Percentiles rank a stretch among this genome's conserved stretches.
These are phyloP conservation scores for Agrypnus murinus DNA, from an alignment of 2,888 invertebrate species.

Conservation along the genomic window DNA sequence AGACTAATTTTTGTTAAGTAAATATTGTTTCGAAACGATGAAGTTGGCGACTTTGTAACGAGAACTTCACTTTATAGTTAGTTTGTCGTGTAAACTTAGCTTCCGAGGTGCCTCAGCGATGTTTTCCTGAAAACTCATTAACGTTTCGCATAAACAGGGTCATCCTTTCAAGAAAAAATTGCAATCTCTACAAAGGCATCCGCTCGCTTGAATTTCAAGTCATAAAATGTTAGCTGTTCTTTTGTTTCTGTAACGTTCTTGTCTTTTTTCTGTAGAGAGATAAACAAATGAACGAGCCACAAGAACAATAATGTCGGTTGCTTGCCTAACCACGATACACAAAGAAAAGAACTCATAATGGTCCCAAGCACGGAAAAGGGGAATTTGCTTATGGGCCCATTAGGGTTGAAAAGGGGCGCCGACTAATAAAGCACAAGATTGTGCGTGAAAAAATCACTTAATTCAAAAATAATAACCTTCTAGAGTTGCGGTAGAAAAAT, in stretches of 20 bases:
- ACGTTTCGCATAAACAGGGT: conserved; percentile 17
- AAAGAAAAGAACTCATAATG: conserved; percentile 8
- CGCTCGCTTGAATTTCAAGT: neutral
- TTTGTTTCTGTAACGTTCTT: neutral
- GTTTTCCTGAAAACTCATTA: conserved; percentile 29
- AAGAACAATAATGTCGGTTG: neutral
- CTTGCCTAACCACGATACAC: neutral
- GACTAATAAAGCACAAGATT: conserved; percentile 14
- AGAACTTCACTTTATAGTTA: conserved; percentile 26
- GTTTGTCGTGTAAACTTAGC: conserved; percentile 34
- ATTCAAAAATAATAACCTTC: conserved; percentile 25
- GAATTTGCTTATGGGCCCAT: conserved; percentile 20
- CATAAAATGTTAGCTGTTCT: neutral
- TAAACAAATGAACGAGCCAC: conserved; percentile 15
- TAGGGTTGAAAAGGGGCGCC: conserved; percentile 10
- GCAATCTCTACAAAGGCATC: too few species aligned
- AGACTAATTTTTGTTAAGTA: conserved; percentile 41
- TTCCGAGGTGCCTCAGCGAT: conserved; percentile 8
- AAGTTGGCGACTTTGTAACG: conserved; percentile 33
- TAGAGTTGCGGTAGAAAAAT: neutral
- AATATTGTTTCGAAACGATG: conserved; percentile 31
- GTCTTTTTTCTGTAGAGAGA: conserved; percentile 1
- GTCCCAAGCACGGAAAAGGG: conserved; percentile 18
- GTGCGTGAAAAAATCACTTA: conserved; percentile 31
- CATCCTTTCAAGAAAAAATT: neutral